Base-by-base conservation (phyloP, 2,113 vertebrate species). In the Cyphomyrus plagiostoma region DNA sequence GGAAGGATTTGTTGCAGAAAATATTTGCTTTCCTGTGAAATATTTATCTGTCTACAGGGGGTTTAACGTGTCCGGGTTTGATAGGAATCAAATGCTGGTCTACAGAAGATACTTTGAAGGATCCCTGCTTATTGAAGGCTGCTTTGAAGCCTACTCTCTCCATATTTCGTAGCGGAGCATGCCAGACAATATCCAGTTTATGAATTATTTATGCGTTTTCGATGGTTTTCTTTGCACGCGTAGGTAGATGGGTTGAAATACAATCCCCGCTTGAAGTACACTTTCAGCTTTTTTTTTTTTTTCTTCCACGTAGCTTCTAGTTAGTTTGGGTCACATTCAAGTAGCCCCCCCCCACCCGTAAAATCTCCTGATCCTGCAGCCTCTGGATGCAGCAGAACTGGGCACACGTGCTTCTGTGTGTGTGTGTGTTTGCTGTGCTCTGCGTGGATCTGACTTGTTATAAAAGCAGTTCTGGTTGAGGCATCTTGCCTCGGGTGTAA, bases 121-220 rank as follows among this genome's bases (percentile, higher is more conserved):
- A 70, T n/a, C 58, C 66, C 74, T 46, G 7, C 39, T 17, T 58
- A 46, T 89, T 62, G 21, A n/a, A 62, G 4, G 49, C 50, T 1
- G 30, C 46, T 83, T 89, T 89, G 48, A 80, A 56, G 88, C 30
- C 23, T 5, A 3, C 80, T 58, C 50, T n/a, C 77, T 58, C 49
- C 35, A 15, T 83, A 17, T 82, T 82, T 77, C 0, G 30, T 46
- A 82, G 26, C 42, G 2, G 45, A 50, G 30, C 49, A 42, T 21
- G 50, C 6, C 62, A 80, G 48, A 42, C 70, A 56, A 39, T 89
- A 83, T 89, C 53, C 86, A 88, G 86, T 62, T 88, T 89, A 42
- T 89, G 74, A 88, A 82, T 89, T 50, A 80, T 82, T 52, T 50
- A 83, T 82, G 17, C n/a, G 7, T 83, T 49, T 89, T 89, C 35